phyloP scores from a whole-genome alignment of 1,140 invertebrate genomes.

The Pseudomyrmex cubaensis region DNA sequence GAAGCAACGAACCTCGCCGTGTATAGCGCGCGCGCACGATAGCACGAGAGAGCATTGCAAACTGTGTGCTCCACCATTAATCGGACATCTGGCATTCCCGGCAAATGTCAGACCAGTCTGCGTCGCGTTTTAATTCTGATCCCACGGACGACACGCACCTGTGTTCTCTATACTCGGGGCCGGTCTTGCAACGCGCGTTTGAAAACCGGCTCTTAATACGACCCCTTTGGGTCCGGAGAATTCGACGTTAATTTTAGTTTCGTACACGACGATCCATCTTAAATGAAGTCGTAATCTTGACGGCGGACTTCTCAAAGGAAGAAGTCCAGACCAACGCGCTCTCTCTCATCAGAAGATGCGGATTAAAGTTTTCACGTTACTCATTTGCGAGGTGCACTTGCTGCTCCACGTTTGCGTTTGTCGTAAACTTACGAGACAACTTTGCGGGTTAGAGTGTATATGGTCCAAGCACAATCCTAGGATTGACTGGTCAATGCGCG shows the following conservation, averaged over 20 bases:
- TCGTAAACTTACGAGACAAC: conserved; percentile 29
- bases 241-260: conserved; percentile 55
- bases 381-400: conserved; percentile 12
- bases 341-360: not conserved
- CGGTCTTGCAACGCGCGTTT: conserved; percentile 4
- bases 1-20: not conserved
- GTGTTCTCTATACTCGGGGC: not conserved
- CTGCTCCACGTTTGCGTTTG: conserved; percentile 4
- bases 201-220: conserved; percentile 12
- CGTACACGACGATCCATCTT: conserved; percentile 41
- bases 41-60: conserved; percentile 10
- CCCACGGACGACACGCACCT: conserved; percentile 18
- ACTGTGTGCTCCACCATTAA: conserved; percentile 31
- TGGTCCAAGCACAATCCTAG: no score
- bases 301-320: conserved; percentile 46
- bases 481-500: no score
- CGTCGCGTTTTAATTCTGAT: conserved; percentile 53
- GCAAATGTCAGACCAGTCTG: conserved; percentile 32
- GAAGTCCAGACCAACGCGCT: conserved; percentile 26
- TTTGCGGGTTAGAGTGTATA: no score
- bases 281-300: conserved; percentile 49
- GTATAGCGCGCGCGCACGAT: not conserved
- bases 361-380: conserved; percentile 35
- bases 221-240: not conserved
- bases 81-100: conserved; percentile 31